Percentiles rank a stretch among this genome's conserved stretches.
Conservation (phyloP, 2,113 vertebrate species). For the Cricetomys ansorgei region DNA sequence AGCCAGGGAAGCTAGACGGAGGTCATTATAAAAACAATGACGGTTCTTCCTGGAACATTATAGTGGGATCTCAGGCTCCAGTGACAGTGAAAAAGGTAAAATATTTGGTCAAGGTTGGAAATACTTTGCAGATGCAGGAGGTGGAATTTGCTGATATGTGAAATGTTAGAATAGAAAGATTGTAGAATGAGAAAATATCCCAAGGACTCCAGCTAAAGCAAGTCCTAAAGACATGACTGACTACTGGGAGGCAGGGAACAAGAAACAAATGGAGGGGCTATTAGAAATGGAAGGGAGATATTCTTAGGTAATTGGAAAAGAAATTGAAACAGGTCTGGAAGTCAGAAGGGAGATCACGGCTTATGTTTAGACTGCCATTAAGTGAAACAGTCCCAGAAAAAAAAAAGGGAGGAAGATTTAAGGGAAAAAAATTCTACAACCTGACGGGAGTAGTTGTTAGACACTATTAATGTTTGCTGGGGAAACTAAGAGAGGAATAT, state of each 20-base stretch:
- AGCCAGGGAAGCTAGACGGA: neutral
- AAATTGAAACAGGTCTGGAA: neutral
- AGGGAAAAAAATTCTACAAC: neutral
- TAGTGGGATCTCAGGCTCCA: neutral
- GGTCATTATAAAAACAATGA: neutral
- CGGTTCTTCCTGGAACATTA: neutral
- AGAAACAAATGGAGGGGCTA: neutral
- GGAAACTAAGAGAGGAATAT: neutral
- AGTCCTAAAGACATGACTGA: neutral
- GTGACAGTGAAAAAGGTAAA: neutral
- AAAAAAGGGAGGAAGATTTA: neutral
- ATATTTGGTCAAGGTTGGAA: neutral
- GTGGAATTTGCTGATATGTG: neutral
- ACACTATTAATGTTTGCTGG: neutral
- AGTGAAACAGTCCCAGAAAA: neutral
- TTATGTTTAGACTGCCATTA: constrained; percentile 12
- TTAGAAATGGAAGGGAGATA: neutral
- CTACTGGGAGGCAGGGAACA: neutral
- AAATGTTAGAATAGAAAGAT: neutral
- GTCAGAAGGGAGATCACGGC: neutral
- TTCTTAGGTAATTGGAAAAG: neutral
- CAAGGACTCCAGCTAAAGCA: neutral
- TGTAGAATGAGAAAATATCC: neutral
- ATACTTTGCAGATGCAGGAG: neutral
- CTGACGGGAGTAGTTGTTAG: neutral